Conservation (phyloP, 1,140 invertebrate species). For the Drosophila sp. region DNA sequence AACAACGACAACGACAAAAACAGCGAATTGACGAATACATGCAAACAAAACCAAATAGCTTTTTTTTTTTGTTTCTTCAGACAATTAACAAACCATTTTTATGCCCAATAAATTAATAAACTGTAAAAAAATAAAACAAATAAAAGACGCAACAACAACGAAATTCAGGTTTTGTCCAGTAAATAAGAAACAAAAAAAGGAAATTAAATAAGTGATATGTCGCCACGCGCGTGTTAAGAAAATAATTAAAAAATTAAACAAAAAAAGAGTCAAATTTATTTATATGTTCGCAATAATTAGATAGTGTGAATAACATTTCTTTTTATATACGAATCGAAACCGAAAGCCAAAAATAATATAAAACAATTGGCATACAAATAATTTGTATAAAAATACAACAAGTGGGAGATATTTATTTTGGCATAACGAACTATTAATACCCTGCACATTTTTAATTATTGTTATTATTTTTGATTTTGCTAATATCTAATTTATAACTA, state of each 20-base stretch:
- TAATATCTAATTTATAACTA: too few species aligned
- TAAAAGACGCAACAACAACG: conserved; percentile 4
- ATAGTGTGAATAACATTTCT: not conserved
- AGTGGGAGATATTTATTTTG: not conserved
- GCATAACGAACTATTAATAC: not conserved
- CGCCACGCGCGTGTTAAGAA: conserved; percentile 31
- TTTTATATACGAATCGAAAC: not conserved
- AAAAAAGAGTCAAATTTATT: not conserved
- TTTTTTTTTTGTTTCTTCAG: conserved; percentile 38
- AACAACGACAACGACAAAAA: conserved; percentile 3
- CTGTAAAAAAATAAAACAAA: not conserved
- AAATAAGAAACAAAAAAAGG: not conserved
- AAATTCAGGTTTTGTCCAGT: conserved; percentile 10
- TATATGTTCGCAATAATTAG: conserved; percentile 12
- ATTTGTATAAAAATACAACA: too few species aligned
- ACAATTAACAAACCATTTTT: conserved; percentile 46
- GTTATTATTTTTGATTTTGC: too few species aligned
- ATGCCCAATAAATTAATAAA: conserved; percentile 50
- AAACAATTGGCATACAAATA: too few species aligned
- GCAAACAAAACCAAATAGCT: conserved; percentile 24
- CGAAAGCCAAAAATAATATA: not conserved
- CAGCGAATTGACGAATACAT: not conserved
- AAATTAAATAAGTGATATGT: conserved; percentile 17
- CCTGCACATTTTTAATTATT: not conserved
- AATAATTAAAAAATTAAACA: conserved; percentile 17